A percentile compares a stretch with the other conserved stretches of the same genome.
Evolutionary conservation across 2,888 invertebrate genomes (phyloP).

Genomic region (Girardia tigrina): DNA sequence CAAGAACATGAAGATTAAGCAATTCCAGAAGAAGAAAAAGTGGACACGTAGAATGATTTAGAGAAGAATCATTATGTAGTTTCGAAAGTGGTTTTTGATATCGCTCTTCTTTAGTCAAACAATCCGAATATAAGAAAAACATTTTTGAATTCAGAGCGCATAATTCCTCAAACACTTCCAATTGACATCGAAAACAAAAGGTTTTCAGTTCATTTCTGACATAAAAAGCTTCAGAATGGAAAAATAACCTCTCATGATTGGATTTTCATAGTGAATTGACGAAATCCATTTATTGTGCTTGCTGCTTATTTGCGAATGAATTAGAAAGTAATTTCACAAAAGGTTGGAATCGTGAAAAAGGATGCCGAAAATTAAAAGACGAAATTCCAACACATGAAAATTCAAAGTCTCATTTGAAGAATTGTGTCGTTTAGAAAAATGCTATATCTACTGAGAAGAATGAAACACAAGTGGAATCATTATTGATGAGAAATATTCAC

Average conservation of each 20-base stretch:
- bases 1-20: not conserved
- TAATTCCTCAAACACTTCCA: constrained; percentile 5
- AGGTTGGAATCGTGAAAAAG: not conserved
- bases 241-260: too few relatives aligned
- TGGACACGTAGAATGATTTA: not conserved
- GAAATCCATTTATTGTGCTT: too few relatives aligned
- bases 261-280: too few relatives aligned
- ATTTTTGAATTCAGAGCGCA: not conserved
- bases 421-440: not conserved
- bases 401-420: not conserved
- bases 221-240: constrained; percentile 19
- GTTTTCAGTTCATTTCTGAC: not conserved
- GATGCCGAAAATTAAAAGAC: not conserved
- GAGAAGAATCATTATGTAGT: not conserved
- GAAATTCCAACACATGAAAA: not conserved
- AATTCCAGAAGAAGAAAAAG: not conserved
- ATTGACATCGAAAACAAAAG: not conserved
- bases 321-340: constrained; percentile 12
- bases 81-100: constrained; percentile 10
- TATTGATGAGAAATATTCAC: constrained; percentile 18
- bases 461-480: not conserved
- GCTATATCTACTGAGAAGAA: not conserved
- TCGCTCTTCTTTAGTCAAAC: constrained; percentile 11
- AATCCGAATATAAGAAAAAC: constrained; percentile 14
- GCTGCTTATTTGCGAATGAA: constrained; percentile 8